Evolutionary conservation across 2,113 vertebrate species (phyloP).

Genomic region (Trichomycterus rosablanca): DNA sequence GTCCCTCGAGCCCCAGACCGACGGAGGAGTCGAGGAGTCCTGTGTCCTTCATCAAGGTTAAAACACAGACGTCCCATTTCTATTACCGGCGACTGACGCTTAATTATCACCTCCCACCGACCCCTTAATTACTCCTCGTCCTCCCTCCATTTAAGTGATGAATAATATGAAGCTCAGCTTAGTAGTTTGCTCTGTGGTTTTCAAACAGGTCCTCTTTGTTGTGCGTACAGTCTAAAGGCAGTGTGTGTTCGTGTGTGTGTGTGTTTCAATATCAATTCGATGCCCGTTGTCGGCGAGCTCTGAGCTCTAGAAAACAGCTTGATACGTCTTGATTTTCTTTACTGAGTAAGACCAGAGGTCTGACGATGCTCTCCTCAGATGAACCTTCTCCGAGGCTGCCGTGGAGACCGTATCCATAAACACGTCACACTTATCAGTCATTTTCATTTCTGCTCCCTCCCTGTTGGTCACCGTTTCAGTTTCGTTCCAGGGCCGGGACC

Average conservation of each 20-base stretch:
- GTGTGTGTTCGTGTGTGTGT: background rate
- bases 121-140: slow-evolving; percentile 54
- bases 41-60: slow-evolving; percentile 40
- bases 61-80: slow-evolving; percentile 46
- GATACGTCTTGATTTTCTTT: slow-evolving; percentile 1
- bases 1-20: background rate
- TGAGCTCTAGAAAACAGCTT: background rate
- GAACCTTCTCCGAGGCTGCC: background rate
- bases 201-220: slow-evolving; percentile 12
- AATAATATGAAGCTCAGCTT: slow-evolving; percentile 1
- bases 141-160: background rate
- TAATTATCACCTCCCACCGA: slow-evolving; percentile 47
- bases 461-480: no score
- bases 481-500: no score
- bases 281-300: background rate
- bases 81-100: slow-evolving; percentile 32
- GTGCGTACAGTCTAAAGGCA: slow-evolving; percentile 7
- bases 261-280: slow-evolving; percentile 1
- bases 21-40: background rate
- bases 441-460: no score
- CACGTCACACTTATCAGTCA: no score
- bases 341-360: background rate
- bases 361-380: background rate
- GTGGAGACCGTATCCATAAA: no score
- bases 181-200: slow-evolving; percentile 1